Evolutionary conservation across 1,140 invertebrate species (phyloP).

Genomic region (Sogatella furcifera): DNA sequence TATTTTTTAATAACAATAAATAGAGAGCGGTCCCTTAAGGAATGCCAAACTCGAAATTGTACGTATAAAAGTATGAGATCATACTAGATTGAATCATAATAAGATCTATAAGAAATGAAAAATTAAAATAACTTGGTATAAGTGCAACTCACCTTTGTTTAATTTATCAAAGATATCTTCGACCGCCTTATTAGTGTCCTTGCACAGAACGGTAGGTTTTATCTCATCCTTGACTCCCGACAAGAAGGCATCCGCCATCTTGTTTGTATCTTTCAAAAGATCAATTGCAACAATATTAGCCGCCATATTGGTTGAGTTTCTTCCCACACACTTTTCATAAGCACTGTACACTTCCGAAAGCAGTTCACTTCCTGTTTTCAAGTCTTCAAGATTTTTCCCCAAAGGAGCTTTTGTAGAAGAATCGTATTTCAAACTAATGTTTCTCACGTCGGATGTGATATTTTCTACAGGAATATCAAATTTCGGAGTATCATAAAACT

Average conservation of each 20-base stretch:
- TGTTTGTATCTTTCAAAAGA: conserved; percentile 27
- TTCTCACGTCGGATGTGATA: background rate
- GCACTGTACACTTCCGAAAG: background rate
- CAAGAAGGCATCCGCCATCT: conserved; percentile 30
- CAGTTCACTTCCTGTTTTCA: conserved; percentile 17
- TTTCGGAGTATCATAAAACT: conserved; percentile 47
- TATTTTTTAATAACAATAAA: too few relatives aligned
- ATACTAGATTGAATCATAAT: background rate
- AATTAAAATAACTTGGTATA: too few relatives aligned
- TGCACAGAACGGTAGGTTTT: background rate
- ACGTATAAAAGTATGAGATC: background rate
- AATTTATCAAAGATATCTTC: conserved; percentile 27
- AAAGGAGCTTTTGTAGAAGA: too few relatives aligned
- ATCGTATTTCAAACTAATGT: background rate
- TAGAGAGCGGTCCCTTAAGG: too few relatives aligned
- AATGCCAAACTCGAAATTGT: background rate
- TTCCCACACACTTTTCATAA: too few relatives aligned
- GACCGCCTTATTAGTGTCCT: conserved; percentile 14
- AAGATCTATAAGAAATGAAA: background rate
- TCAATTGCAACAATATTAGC: background rate
- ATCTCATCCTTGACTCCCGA: conserved; percentile 28
- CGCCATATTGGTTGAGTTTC: conserved; percentile 9
- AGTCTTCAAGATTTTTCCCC: background rate
- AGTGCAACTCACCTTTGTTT: conserved; percentile 19
- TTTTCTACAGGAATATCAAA: conserved; percentile 34